phyloP scores from a whole-genome alignment of 1,140 invertebrate species.

The Batillaria attramentaria region DNA sequence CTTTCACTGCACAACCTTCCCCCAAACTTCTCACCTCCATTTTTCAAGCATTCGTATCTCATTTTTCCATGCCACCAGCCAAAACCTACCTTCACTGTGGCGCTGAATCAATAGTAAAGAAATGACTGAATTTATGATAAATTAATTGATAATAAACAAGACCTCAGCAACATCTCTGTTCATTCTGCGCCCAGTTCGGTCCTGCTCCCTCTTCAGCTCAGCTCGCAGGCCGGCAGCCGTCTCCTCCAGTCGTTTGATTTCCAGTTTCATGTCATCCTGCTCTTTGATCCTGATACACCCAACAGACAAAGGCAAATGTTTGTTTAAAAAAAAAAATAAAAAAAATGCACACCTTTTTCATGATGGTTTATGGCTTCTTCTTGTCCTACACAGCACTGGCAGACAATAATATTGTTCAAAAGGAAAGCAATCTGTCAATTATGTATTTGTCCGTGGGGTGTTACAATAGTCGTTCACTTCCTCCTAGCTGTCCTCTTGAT shows the following conservation, averaged over 20 bases:
- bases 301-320: too few relatives aligned
- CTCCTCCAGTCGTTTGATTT: conserved; percentile 60
- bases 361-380: too few relatives aligned
- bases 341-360: too few relatives aligned
- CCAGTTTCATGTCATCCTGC: conserved; percentile 55
- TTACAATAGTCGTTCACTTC: too few relatives aligned
- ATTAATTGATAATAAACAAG: background rate
- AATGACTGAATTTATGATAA: background rate
- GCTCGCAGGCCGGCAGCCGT: conserved; percentile 57
- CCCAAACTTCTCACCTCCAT: too few relatives aligned
- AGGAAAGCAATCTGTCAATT: too few relatives aligned
- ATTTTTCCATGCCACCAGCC: background rate
- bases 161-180: conserved; percentile 63
- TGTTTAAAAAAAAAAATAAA: too few relatives aligned
- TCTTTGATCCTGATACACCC: conserved; percentile 63
- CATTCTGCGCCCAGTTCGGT: conserved; percentile 61
- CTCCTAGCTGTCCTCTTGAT: too few relatives aligned
- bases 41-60: background rate
- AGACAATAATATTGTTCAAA: too few relatives aligned
- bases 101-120: background rate
- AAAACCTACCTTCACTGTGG: background rate
- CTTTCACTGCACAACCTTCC: too few relatives aligned
- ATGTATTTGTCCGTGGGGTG: too few relatives aligned
- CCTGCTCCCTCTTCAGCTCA: conserved; percentile 63
- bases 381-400: too few relatives aligned